These are phyloP conservation scores for Thunnus thynnus DNA, from an alignment of 2,113 vertebrate genomes.

Conservation along the genomic window DNA sequence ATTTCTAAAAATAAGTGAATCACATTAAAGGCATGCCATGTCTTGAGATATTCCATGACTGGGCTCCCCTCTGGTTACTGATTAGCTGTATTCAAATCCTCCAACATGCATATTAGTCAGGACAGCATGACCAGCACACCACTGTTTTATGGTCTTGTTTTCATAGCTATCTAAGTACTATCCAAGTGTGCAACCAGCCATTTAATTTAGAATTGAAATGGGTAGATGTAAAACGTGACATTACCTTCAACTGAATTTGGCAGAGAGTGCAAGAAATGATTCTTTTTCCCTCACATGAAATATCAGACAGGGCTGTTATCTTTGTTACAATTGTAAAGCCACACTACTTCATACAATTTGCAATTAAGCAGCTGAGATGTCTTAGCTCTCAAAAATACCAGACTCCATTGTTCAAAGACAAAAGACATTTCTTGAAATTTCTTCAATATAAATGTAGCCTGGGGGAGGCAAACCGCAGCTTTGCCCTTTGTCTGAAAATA, in stretches of 20 bases:
- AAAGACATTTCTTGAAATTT: not conserved
- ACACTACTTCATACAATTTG: not conserved
- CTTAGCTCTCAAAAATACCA: too few relatives aligned
- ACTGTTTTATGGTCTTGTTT: slow-evolving; percentile 51
- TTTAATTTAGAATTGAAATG: not conserved
- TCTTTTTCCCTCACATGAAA: not conserved
- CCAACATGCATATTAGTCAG: slow-evolving; percentile 7
- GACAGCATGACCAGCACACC: not conserved
- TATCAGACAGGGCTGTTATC: not conserved
- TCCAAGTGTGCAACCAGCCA: slow-evolving; percentile 12
- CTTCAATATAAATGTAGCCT: not conserved
- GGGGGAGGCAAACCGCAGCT: not conserved
- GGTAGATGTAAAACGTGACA: not conserved
- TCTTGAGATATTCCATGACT: not conserved
- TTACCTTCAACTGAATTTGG: slow-evolving; percentile 9
- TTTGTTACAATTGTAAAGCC: not conserved
- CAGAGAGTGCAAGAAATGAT: not conserved
- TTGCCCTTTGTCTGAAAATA: not conserved
- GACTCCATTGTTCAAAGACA: not conserved
- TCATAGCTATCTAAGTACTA: not conserved
- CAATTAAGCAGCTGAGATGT: not conserved
- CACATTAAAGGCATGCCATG: not conserved
- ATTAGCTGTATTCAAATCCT: slow-evolving; percentile 7
- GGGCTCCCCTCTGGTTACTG: not conserved
- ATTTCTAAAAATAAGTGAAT: too few relatives aligned